Percentiles rank a stretch among this genome's conserved stretches.
Evolutionary conservation across 2,888 invertebrate genomes (phyloP).

Genomic region (Chrysomela aeneicollis): DNA sequence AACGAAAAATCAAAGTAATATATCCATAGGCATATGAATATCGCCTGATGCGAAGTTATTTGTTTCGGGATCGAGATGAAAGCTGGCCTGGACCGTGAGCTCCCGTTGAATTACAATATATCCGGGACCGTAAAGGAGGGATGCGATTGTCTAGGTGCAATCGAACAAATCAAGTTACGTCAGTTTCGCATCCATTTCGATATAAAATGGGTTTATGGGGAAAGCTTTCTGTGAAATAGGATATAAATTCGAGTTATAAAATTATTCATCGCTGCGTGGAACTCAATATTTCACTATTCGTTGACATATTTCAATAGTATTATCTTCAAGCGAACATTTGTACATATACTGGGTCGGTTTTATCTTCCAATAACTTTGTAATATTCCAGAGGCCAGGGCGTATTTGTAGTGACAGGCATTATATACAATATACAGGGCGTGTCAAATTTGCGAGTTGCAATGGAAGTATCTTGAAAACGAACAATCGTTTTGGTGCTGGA

Average conservation of each 20-base stretch:
- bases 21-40: conserved; percentile 24
- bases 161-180: conserved; percentile 34
- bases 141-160: conserved; percentile 32
- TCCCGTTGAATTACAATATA: conserved; percentile 30
- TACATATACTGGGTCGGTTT: too few species aligned
- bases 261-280: conserved; percentile 18
- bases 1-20: conserved; percentile 19
- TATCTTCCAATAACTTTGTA: too few species aligned
- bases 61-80: conserved; percentile 26
- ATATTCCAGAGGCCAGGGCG: too few species aligned
- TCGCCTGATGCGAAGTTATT: conserved; percentile 27
- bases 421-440: too few species aligned
- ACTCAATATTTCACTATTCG: conserved; percentile 18
- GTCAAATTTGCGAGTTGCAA: too few species aligned
- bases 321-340: too few species aligned
- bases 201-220: conserved; percentile 26
- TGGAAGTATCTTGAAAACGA: too few species aligned
- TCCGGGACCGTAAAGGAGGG: conserved; percentile 22
- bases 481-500: too few species aligned
- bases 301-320: conserved; percentile 7
- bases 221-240: conserved; percentile 27
- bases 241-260: conserved; percentile 20
- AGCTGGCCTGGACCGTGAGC: conserved; percentile 22
- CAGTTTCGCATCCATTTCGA: conserved; percentile 24
- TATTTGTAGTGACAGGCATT: too few species aligned